Evolutionary conservation across 2,888 invertebrate genomes (phyloP).

Genomic region (Adelognathus sp.): DNA sequence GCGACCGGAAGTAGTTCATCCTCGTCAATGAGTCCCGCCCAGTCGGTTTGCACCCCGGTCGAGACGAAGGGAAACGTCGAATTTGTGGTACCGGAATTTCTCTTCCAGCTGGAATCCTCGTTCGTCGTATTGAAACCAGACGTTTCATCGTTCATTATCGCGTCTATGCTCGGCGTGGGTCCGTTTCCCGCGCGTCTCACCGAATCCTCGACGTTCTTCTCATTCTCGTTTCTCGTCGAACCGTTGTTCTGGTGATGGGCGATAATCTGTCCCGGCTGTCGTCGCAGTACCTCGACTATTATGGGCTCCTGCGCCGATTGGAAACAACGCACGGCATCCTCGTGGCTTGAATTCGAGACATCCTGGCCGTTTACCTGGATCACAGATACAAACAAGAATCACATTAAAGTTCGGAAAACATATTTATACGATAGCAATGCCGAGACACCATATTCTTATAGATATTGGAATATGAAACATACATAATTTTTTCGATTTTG

Average conservation of each 20-base stretch:
- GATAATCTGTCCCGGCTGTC: constrained; percentile 73
- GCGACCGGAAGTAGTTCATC: constrained; percentile 71
- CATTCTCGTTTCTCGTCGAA: constrained; percentile 57
- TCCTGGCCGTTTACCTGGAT: constrained; percentile 84
- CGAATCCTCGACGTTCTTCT: constrained; percentile 61
- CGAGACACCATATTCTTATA: too few relatives aligned
- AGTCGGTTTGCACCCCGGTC: constrained; percentile 83
- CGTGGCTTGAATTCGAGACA: constrained; percentile 84
- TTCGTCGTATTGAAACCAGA: constrained; percentile 41
- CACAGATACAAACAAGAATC: constrained; percentile 60
- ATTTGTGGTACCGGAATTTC: constrained; percentile 54
- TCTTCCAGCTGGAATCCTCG: constrained; percentile 57
- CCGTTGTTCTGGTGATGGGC: constrained; percentile 49
- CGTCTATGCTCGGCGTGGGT: constrained; percentile 31
- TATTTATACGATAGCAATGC: too few relatives aligned
- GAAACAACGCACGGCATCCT: constrained; percentile 84
- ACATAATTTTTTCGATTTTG: too few relatives aligned
- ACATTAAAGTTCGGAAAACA: too few relatives aligned
- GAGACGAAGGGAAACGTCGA: constrained; percentile 74
- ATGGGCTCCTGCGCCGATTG: constrained; percentile 84
- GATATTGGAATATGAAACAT: too few relatives aligned
- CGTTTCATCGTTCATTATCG: constrained; percentile 22
- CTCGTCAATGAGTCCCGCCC: constrained; percentile 79
- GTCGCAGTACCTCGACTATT: constrained; percentile 84
- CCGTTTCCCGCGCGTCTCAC: constrained; percentile 46